These are phyloP conservation scores for Punctoribates punctum DNA, from an alignment of 2,888 invertebrate species.

Conservation along the genomic window DNA sequence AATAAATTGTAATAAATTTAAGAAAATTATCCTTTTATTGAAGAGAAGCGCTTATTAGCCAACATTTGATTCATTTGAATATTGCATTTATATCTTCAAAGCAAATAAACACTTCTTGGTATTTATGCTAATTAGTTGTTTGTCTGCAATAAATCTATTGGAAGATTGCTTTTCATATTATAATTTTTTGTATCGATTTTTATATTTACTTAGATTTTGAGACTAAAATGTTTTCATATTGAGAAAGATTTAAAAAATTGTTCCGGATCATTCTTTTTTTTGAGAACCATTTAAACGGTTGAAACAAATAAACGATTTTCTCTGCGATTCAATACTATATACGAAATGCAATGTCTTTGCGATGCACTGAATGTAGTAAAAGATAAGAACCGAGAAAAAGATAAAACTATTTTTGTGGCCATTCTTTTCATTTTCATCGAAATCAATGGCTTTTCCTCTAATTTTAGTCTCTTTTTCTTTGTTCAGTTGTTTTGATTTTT, in stretches of 20 bases:
- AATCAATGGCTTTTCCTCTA: background rate
- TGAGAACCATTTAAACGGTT: too few species aligned
- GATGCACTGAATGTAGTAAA: too few species aligned
- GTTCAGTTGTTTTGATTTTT: background rate
- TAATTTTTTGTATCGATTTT: background rate
- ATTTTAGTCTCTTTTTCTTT: background rate
- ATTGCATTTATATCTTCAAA: background rate
- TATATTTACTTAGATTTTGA: background rate
- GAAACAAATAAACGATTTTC: too few species aligned
- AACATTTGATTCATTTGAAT: background rate
- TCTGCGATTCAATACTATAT: too few species aligned
- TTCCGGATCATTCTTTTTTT: too few species aligned
- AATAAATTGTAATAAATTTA: background rate
- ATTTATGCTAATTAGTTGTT: slow-evolving; percentile 3
- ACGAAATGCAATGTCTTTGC: too few species aligned
- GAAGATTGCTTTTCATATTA: background rate
- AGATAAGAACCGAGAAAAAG: too few species aligned
- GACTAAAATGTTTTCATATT: background rate
- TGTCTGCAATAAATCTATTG: background rate
- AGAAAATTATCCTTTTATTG: background rate
- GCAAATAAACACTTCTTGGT: slow-evolving; percentile 1
- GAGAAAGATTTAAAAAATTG: background rate
- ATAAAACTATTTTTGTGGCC: too few species aligned
- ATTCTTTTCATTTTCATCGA: background rate
- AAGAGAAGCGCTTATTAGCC: background rate